Evolutionary conservation across 2,113 vertebrate genomes (phyloP), one percentile per base, ranked within the genome.

Genomic region (Gavia stellata): DNA sequence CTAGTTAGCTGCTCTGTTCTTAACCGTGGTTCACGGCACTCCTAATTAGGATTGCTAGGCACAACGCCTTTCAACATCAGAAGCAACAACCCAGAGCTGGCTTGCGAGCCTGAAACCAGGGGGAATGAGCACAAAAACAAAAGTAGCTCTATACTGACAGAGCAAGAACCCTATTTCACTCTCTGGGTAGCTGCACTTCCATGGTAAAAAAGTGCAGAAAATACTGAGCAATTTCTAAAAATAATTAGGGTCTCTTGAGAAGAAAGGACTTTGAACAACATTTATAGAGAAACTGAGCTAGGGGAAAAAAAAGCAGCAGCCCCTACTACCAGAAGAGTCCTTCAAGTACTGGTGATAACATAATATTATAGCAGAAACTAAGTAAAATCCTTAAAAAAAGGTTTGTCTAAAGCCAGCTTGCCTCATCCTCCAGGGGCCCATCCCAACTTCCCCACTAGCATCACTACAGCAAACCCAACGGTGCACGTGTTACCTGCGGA

Each of bases 401-500:
- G 23, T 40, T 71, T 45, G 15, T n/a, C 67, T 81, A 67, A 67
- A 90, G 23, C 23, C 68, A 66, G 6, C 21, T 71, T 68, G 33
- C 28, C 21, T 58, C 17, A 11, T 24, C 47, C 14, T 20, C 17
- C 1, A 14, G 36, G 12, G 18, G 6, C 34, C 67, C 10, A 20
- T 44, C 38, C 28, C 47, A 45, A 1, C 24, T n/a, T 75, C 23
- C 29, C 40, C 44, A 25, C 20, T 2, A 12, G n/a, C 58, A 40
- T 24, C 33, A 10, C 29, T 23, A 7, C 29, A 85, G 42, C 50
- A 38, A 67, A 68, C 17, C 12, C 8, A 59, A 10, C 0, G 1
- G 9, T 26, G 9, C 19, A 7, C 0, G 0, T 40, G 26, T 34
- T 16, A 45, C 17, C 38, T 36, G 36, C 0, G 6, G 58, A 72